A percentile compares a stretch with the other conserved stretches of the same genome.
phyloP scores from a whole-genome alignment of 2,888 invertebrate genomes.

The Andrena minutula region DNA sequence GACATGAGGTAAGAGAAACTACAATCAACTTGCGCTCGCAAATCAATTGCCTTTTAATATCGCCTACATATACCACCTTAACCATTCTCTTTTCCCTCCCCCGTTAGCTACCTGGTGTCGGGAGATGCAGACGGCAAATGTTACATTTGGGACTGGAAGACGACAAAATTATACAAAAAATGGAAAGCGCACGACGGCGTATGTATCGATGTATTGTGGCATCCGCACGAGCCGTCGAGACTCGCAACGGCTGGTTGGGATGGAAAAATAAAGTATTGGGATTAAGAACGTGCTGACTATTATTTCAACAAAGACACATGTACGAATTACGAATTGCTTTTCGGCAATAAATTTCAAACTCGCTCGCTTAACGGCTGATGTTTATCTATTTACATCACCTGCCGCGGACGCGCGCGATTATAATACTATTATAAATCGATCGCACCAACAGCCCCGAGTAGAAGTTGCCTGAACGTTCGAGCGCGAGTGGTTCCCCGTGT shows the following conservation, averaged over 20 bases:
- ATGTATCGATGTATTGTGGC: slow-evolving; percentile 97
- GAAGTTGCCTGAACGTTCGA: too few relatives aligned
- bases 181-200: slow-evolving; percentile 99
- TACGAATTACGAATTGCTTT: not conserved
- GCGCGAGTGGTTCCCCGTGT: not conserved
- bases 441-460: too few relatives aligned
- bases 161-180: slow-evolving; percentile 98
- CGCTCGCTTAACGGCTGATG: too few relatives aligned
- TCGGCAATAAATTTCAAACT: too few relatives aligned
- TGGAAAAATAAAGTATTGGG: slow-evolving; percentile 99
- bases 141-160: slow-evolving; percentile 99
- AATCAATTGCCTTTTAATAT: not conserved
- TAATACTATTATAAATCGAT: too few relatives aligned
- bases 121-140: slow-evolving; percentile 99
- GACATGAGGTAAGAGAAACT: slow-evolving; percentile 93
- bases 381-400: too few relatives aligned
- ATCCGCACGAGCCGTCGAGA: slow-evolving; percentile 99
- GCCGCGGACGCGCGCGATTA: too few relatives aligned
- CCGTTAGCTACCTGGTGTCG: slow-evolving; percentile 94
- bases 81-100: not conserved
- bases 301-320: slow-evolving; percentile 14
- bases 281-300: slow-evolving; percentile 86
- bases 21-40: not conserved
- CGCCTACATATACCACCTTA: too few relatives aligned
- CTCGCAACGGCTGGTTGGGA: slow-evolving; percentile 99